A percentile compares a stretch with the other conserved stretches of the same genome.
Conservation (phyloP, 2,797 vertebrate species). For the Sorex maritimensis region DNA sequence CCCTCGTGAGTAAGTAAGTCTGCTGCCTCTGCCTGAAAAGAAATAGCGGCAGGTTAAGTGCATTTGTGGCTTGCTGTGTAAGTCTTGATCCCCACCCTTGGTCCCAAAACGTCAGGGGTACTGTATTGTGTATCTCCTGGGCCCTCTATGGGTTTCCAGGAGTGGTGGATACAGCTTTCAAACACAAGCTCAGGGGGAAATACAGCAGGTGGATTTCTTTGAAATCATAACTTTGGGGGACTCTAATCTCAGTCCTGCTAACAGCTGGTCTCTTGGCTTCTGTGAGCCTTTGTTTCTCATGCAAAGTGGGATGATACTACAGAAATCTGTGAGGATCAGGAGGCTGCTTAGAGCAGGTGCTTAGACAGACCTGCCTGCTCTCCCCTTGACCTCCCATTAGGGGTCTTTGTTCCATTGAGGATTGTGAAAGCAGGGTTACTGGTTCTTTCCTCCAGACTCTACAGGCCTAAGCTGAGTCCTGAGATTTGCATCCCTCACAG, state of each 20-base stretch:
- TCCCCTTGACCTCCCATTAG: not conserved
- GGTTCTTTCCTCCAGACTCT: not conserved
- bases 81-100: constrained; percentile 41
- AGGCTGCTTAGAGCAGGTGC: not conserved
- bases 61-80: not conserved
- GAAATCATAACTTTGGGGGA: not conserved
- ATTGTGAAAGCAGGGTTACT: not conserved
- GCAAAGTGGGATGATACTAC: not conserved
- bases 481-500: not conserved
- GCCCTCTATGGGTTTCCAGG: not conserved
- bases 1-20: constrained; percentile 77
- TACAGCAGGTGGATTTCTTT: not conserved
- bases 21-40: constrained; percentile 39
- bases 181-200: accelerated
- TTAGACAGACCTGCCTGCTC: not conserved
- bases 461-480: not conserved
- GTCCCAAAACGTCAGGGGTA: constrained; percentile 50
- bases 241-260: not conserved
- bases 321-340: not conserved
- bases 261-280: not conserved
- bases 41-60: not conserved
- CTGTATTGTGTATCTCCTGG: constrained; percentile 2
- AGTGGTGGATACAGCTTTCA: not conserved
- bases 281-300: not conserved
- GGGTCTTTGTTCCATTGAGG: not conserved